These are phyloP conservation scores for Theocolax elegans DNA, from an alignment of 1,140 invertebrate species.

Conservation along the genomic window DNA sequence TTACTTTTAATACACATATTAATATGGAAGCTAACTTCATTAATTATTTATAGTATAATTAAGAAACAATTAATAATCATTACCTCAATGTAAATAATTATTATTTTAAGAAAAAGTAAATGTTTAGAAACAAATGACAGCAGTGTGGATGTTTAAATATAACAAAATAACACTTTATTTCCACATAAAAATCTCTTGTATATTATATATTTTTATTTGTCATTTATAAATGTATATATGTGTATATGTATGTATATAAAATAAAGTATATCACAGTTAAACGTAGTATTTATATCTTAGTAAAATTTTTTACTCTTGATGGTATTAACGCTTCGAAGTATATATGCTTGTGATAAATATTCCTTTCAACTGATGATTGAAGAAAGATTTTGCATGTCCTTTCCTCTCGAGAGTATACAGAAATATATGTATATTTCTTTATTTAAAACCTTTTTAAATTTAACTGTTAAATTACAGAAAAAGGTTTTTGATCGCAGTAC, in stretches of 20 bases:
- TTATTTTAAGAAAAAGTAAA: slow-evolving; percentile 40
- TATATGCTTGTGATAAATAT: not conserved
- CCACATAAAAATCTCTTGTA: slow-evolving; percentile 39
- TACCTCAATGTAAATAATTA: slow-evolving; percentile 16
- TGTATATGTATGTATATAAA: not conserved
- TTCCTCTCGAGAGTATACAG: not conserved
- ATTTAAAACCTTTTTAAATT: not conserved
- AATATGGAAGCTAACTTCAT: too few species aligned
- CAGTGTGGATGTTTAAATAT: slow-evolving; percentile 48
- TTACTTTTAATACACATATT: too few species aligned
- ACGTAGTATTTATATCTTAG: slow-evolving; percentile 4
- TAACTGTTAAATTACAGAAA: slow-evolving; percentile 10
- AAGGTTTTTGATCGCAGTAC: not conserved
- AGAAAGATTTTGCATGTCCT: not conserved
- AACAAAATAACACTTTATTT: slow-evolving; percentile 54
- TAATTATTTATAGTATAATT: too few species aligned
- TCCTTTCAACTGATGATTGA: not conserved
- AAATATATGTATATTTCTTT: slow-evolving; percentile 11
- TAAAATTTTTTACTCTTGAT: not conserved
- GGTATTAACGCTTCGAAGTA: not conserved
- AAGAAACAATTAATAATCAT: slow-evolving; percentile 5
- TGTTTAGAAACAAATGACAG: slow-evolving; percentile 51
- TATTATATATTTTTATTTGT: slow-evolving; percentile 43
- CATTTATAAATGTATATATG: slow-evolving; percentile 37
- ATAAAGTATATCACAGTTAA: slow-evolving; percentile 15